Evolutionary conservation across 64 coral and sea anemone genomes (phyloP).

Genomic region (Actinia tenebrosa): DNA sequence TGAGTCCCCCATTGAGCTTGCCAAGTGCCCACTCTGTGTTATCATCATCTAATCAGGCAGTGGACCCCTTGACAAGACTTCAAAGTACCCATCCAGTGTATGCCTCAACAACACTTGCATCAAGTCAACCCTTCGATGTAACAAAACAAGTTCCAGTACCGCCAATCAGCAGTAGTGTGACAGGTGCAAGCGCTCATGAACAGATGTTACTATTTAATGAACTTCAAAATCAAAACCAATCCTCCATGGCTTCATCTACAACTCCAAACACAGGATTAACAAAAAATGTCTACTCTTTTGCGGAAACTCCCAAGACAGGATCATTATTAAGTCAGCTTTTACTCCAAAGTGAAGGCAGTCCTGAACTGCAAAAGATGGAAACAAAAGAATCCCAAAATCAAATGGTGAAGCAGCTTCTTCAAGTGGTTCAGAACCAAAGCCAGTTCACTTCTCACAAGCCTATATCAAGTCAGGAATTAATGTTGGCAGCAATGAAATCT

Average conservation of each 20-base stretch:
- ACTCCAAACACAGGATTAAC: neutral
- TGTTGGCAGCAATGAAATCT: conserved; percentile 4
- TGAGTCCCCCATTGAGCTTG: neutral
- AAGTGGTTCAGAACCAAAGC: neutral
- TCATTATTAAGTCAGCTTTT: conserved; percentile 6
- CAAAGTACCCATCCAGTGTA: neutral
- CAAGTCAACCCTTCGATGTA: neutral
- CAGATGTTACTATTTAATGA: conserved; percentile 1
- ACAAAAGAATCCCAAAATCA: conserved; percentile 4
- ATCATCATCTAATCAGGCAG: neutral
- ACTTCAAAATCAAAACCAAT: neutral
- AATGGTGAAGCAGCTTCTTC: conserved; percentile 14
- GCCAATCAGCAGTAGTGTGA: neutral
- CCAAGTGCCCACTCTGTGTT: neutral
- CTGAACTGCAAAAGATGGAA: neutral
- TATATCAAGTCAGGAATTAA: neutral
- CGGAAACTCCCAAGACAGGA: neutral
- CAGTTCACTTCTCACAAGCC: neutral
- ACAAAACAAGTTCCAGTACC: neutral
- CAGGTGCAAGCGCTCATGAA: neutral
- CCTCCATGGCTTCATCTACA: neutral
- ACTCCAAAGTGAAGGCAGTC: neutral
- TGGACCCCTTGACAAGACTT: neutral
- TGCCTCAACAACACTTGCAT: conserved; percentile 21
- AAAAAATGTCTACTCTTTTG: neutral